phyloP scores from a whole-genome alignment of 2,888 invertebrate genomes.

The Drosophila helvetica region DNA sequence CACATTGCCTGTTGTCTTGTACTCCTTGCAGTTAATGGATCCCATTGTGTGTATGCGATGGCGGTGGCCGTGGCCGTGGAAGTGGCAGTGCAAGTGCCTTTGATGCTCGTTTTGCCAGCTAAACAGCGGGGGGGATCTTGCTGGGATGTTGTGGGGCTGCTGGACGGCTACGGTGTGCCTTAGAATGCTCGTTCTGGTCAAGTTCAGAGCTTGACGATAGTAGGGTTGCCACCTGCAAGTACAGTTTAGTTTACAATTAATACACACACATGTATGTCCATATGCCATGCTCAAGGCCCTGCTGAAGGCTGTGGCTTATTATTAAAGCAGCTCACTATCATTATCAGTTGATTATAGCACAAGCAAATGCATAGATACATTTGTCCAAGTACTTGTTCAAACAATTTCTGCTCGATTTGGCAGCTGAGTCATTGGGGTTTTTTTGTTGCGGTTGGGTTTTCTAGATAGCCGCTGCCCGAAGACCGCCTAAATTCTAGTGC shows the following conservation, averaged over 20 bases:
- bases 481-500: not conserved
- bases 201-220: conserved; percentile 17
- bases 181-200: conserved; percentile 5
- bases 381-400: not conserved
- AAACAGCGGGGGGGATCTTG: not conserved
- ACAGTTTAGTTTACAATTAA: conserved; percentile 13
- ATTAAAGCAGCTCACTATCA: conserved; percentile 13
- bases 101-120: not conserved
- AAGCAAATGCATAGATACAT: not conserved
- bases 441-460: not conserved
- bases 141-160: not conserved
- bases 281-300: not conserved
- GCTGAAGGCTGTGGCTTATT: conserved; percentile 5
- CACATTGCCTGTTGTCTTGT: conserved; percentile 76
- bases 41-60: conserved; percentile 72
- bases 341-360: conserved; percentile 21
- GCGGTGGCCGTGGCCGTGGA: conserved; percentile 1
- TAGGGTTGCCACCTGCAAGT: conserved; percentile 22
- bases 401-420: not conserved
- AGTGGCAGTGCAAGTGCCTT: conserved; percentile 13
- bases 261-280: too few relatives aligned
- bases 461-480: not conserved
- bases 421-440: not conserved
- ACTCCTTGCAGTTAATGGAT: conserved; percentile 82
- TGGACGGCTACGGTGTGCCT: not conserved